Evolutionary conservation across 2,888 invertebrate genomes (phyloP).

Genomic region (Mythimna ferrago): DNA sequence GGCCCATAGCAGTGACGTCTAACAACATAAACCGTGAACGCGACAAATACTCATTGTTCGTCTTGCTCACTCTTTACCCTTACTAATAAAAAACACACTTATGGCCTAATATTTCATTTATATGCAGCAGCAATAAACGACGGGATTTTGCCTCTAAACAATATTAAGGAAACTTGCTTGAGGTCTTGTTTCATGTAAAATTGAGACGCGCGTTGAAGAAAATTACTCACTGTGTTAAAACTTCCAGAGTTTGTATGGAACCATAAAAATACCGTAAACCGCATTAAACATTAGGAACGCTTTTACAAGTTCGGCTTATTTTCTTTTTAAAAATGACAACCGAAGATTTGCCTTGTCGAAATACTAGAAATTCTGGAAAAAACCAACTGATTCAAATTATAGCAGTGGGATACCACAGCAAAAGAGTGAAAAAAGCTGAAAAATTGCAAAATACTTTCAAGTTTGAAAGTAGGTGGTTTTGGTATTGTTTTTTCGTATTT

Average conservation of each 20-base stretch:
- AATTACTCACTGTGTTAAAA: conserved; percentile 14
- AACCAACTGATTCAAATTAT: background rate
- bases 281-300: background rate
- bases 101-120: conserved; percentile 69
- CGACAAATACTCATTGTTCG: conserved; percentile 70
- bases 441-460: background rate
- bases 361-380: background rate
- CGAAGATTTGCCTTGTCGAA: background rate
- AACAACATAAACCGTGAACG: conserved; percentile 63
- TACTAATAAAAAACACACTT: conserved; percentile 63
- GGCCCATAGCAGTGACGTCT: conserved; percentile 56
- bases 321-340: background rate
- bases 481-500: too few species aligned
- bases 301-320: background rate
- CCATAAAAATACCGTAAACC: background rate
- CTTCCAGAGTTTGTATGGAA: conserved; percentile 1
- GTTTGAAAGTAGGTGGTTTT: too few species aligned
- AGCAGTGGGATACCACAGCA: too few species aligned
- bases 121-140: conserved; percentile 60
- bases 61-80: conserved; percentile 58
- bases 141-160: conserved; percentile 48
- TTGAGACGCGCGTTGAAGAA: conserved; percentile 25
- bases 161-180: conserved; percentile 37
- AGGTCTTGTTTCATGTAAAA: conserved; percentile 43
- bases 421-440: background rate